Evolutionary conservation across 2,888 invertebrate genomes (phyloP), one percentile per base, ranked within the genome.

Genomic region (Netelia inedita): DNA sequence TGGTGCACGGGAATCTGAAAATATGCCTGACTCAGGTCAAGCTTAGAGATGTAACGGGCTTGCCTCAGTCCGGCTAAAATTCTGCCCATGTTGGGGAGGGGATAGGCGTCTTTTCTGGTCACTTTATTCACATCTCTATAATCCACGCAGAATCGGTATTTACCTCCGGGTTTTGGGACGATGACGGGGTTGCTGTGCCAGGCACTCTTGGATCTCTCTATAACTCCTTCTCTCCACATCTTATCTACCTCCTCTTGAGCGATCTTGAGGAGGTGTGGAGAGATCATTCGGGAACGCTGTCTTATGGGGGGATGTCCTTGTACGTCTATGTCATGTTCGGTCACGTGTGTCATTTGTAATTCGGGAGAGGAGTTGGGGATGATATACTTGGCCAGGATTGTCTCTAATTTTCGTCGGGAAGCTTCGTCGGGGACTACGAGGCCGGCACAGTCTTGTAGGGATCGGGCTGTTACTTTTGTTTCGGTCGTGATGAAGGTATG

Each of bases 11-110:
- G 28, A 2, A 28, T 28, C 5, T 28, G 28, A 0, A 28, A 28
- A 2, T 28, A 28, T 0, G 28, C 28, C 5, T 28, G 28, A 5
- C 28, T 28, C 5, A 28, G 2, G 28, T 28, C 28, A 5, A 28
- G 28, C 28, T 28, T 28, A 5, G 28, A 28, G 0, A 28, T 28
- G 5, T 28, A 28, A 3, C 87, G 23, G n/a, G 53, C 53, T n/a
- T 86, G 14, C 88, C 88, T 53, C 53, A 53, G 6, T n/a, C 53
- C 53, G n/a, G 14, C 53, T n/a, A 53, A 1, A 5, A 53, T 53
- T 11, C 53, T 2, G n/a, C 14, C 53, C 53, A 53, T 53, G 6
- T 53, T 53, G 6, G n/a, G 53, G 53, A 53, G 53, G 53, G 53
- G 53, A 2, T 53, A 11, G 1, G 14, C 53, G 53, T 28, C 28